Evolutionary conservation across 2,888 invertebrate species (phyloP).

Genomic region (Agonopterix alstromeriana): DNA sequence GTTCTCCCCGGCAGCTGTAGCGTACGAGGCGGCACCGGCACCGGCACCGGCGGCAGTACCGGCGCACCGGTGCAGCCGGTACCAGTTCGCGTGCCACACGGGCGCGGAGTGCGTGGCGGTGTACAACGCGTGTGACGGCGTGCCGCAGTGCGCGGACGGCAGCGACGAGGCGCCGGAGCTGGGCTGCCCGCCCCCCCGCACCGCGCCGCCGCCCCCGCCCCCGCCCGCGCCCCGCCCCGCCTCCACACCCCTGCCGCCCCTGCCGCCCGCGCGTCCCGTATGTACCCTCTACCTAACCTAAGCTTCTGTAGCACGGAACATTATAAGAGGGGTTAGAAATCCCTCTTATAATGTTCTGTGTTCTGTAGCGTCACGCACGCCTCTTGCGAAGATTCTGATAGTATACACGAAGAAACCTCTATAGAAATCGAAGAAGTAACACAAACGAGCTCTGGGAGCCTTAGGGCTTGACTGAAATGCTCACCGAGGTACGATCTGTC

Average conservation of each 20-base stretch:
- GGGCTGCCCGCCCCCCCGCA: constrained; percentile 79
- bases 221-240: constrained; percentile 10
- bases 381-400: too few relatives aligned
- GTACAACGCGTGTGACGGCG: constrained; percentile 96
- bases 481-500: neutral
- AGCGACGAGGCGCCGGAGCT: constrained; percentile 94
- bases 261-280: constrained; percentile 13
- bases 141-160: constrained; percentile 93
- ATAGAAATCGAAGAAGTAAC: too few relatives aligned
- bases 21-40: neutral
- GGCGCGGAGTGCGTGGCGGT: constrained; percentile 95
- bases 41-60: neutral
- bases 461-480: too few relatives aligned
- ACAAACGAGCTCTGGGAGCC: too few relatives aligned
- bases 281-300: constrained; percentile 3
- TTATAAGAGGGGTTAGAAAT: too few relatives aligned
- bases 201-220: constrained; percentile 43
- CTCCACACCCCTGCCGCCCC: constrained; percentile 10
- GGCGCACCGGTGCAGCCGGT: constrained; percentile 82
- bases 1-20: neutral
- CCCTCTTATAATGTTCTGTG: too few relatives aligned
- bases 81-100: constrained; percentile 91
- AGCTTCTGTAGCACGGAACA: neutral
- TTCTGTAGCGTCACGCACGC: too few relatives aligned
- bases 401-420: too few relatives aligned